A percentile compares a stretch with the other conserved stretches of the same genome.
phyloP scores from a whole-genome alignment of 2,888 invertebrate genomes.

The Synanthedon vespiformis region DNA sequence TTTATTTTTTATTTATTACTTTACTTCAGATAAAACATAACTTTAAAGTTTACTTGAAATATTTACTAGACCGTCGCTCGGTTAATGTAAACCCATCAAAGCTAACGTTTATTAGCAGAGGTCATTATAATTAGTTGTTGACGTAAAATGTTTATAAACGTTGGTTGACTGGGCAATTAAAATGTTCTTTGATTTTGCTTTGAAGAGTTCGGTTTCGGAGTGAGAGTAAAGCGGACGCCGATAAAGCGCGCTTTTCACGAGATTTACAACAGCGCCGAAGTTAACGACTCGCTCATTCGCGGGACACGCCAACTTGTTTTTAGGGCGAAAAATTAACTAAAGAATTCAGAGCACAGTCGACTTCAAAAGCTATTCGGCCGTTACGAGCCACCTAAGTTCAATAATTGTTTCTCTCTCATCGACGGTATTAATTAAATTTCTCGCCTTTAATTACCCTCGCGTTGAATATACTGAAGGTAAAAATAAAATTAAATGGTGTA shows the following conservation, averaged over 20 bases:
- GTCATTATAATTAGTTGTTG: not conserved
- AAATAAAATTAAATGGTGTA: too few relatives aligned
- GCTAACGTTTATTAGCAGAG: not conserved
- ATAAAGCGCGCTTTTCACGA: slow-evolving; percentile 47
- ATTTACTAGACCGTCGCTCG: not conserved
- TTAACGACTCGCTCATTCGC: slow-evolving; percentile 52
- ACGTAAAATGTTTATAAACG: slow-evolving; percentile 26
- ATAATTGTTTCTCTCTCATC: too few relatives aligned
- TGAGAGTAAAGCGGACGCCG: slow-evolving; percentile 34
- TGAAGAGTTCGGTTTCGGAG: slow-evolving; percentile 40
- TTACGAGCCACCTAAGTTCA: too few relatives aligned
- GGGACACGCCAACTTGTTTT: slow-evolving; percentile 49
- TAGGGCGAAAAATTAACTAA: slow-evolving; percentile 44
- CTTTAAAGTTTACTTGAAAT: too few relatives aligned
- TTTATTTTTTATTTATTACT: too few relatives aligned
- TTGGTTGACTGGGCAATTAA: slow-evolving; percentile 44
- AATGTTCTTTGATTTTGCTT: slow-evolving; percentile 46
- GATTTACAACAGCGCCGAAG: slow-evolving; percentile 57
- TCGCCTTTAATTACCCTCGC: too few relatives aligned
- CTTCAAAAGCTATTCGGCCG: slow-evolving; percentile 27
- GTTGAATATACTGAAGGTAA: too few relatives aligned
- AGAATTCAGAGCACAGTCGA: slow-evolving; percentile 41
- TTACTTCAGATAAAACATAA: too few relatives aligned
- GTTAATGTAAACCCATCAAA: not conserved
- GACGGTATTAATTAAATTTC: too few relatives aligned